Base-by-base conservation (phyloP, 2,113 vertebrate genomes). In the Laterallus jamaicensis region DNA sequence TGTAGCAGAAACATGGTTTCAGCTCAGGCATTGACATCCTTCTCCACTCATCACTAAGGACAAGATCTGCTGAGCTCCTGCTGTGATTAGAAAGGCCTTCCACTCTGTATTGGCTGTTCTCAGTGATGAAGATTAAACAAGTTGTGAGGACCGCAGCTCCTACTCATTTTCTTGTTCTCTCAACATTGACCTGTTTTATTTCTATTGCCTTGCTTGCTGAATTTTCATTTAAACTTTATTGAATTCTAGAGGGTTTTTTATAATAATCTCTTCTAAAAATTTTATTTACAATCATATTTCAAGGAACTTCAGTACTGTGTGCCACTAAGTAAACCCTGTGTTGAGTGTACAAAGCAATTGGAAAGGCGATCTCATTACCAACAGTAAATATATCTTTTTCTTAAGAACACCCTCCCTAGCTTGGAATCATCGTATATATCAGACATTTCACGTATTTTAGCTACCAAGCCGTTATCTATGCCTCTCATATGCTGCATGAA, bases 281-380 rank as follows among this genome's bases (percentile, higher is more conserved):
- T 89, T 12, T 63, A 69, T 6, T 50, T 28, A 44, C 16, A 69
- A 70, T 63, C 1, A 67, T 21, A 7, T 73, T 66, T 62, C 42
- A 69, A n/a, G 13, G 16, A 19, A 17, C 28, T 55, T 79, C 29
- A 59, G 24, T 42, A 39, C 7, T 39, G 15, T 42, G 14, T 31
- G 13, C 8, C 0, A 0, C n/a, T 60, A 70, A 83, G 21, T 39
- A n/a, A 96, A 74, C 14, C 8, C 10, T 9, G 4, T 1, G 0
- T 15, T 91, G 16, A 73, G 17, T 37, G 31, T 10, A 73, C 35
- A 71, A 82, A 76, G 14, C 35, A 82, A 28, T 1, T 49, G 37
- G 6, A 80, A 93, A 76, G 54, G 25, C 32, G 62, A 15, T 11
- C 35, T 68, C 25, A 18, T 19, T 35, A 77, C 17, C 78, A 73